Percentiles rank a stretch among this genome's conserved stretches.
Evolutionary conservation across 2,113 vertebrate genomes (phyloP).

Genomic region (Tenebrosternarchus preto): DNA sequence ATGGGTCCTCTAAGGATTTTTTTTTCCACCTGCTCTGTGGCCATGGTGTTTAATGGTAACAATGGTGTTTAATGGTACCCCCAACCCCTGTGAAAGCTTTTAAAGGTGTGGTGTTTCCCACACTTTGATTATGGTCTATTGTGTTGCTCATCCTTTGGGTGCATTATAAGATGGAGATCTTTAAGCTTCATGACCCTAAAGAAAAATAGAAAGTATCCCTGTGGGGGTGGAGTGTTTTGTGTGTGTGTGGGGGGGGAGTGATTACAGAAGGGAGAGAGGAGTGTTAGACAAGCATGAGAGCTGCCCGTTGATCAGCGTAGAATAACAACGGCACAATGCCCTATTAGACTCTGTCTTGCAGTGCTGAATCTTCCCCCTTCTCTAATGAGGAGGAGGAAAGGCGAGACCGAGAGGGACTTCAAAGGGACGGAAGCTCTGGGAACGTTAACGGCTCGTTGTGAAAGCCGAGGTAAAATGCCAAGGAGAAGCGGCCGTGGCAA

Average conservation of each 20-base stretch:
- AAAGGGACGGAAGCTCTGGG: constrained; percentile 56
- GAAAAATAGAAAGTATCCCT: constrained; percentile 50
- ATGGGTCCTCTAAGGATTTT: constrained; percentile 14
- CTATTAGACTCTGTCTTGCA: constrained; percentile 53
- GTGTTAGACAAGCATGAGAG: constrained; percentile 27
- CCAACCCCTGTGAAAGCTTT: constrained; percentile 8
- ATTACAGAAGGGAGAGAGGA: constrained; percentile 7
- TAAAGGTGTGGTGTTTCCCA: constrained; percentile 53
- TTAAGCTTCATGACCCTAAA: constrained; percentile 49
- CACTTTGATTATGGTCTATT: constrained; percentile 49
- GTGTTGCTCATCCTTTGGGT: constrained; percentile 46
- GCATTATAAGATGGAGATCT: constrained; percentile 35
- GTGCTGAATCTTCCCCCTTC: constrained; percentile 50
- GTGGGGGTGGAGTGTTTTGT: constrained; percentile 17
- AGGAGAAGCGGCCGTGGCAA: constrained; percentile 53
- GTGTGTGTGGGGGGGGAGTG: constrained; percentile 3
- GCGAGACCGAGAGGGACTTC: constrained; percentile 49
- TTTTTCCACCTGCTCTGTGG: neutral
- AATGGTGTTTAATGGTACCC: constrained; percentile 22
- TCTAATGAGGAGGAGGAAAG: constrained; percentile 55
- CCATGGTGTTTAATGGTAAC: constrained; percentile 38
- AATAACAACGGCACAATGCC: constrained; percentile 54
- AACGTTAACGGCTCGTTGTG: constrained; percentile 57
- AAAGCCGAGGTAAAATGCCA: constrained; percentile 59
- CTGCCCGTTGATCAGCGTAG: constrained; percentile 53